Percentiles rank a stretch among this genome's conserved stretches.
These are phyloP conservation scores for Aphaenogaster ashmeadi DNA, from an alignment of 1,140 invertebrate genomes.

Conservation along the genomic window DNA sequence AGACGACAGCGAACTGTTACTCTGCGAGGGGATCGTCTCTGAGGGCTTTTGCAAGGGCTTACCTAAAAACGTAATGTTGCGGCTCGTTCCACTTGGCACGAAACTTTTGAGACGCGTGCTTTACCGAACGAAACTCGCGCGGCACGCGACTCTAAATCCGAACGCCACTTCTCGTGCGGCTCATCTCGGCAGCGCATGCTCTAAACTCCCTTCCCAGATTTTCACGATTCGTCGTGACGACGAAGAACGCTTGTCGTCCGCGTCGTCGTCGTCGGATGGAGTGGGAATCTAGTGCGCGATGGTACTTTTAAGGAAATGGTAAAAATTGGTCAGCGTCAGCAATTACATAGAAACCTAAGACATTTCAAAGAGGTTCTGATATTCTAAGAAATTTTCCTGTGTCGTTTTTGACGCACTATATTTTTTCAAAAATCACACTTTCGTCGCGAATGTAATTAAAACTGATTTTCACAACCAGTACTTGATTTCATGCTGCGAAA, in stretches of 20 bases:
- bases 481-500: background rate
- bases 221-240: conserved; percentile 48
- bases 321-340: background rate
- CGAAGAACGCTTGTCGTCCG: conserved; percentile 28
- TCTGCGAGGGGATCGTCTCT: background rate
- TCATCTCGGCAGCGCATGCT: conserved; percentile 70
- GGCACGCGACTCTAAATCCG: conserved; percentile 73
- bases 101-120: conserved; percentile 66
- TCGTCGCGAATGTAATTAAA: background rate
- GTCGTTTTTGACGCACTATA: background rate
- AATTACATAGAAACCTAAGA: background rate
- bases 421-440: background rate
- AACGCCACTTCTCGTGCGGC: conserved; percentile 45
- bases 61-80: conserved; percentile 64
- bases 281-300: background rate
- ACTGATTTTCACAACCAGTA: background rate
- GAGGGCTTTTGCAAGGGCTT: conserved; percentile 46
- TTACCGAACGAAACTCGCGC: conserved; percentile 67
- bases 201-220: conserved; percentile 61
- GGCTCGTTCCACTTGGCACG: conserved; percentile 46
- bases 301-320: background rate
- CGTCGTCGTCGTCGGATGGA: conserved; percentile 2
- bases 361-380: background rate
- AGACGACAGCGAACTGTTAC: background rate
- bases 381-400: background rate